Conservation (phyloP, 2,797 vertebrate genomes). For the Myotis pilosus region DNA sequence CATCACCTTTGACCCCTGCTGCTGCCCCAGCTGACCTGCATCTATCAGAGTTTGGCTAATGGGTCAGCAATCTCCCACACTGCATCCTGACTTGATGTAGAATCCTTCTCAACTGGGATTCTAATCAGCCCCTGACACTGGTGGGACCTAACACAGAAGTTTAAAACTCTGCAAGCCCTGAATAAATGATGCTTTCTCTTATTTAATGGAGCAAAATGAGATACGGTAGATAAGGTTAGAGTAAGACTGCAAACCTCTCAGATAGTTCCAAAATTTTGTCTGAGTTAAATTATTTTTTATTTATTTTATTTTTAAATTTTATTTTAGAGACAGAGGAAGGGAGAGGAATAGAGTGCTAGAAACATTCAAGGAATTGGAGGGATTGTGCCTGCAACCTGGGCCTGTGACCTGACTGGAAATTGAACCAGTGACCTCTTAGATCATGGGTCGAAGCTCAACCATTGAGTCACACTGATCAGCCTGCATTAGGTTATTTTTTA, state of each 20-base stretch:
- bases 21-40: too few species aligned
- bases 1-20: fast-evolving
- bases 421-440: too few species aligned
- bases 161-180: neutral
- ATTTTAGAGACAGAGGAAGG: too few species aligned
- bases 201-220: neutral
- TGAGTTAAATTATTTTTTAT: neutral
- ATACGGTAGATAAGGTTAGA: neutral
- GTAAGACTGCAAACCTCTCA: neutral
- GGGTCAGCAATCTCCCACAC: too few species aligned
- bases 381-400: too few species aligned
- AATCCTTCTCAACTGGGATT: neutral
- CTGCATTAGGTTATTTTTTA: neutral
- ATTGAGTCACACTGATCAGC: too few species aligned
- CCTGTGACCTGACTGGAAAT: too few species aligned
- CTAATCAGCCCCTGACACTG: neutral
- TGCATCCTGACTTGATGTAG: neutral
- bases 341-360: too few species aligned
- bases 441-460: too few species aligned
- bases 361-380: too few species aligned
- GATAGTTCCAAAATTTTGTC: neutral
- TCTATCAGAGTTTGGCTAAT: fast-evolving
- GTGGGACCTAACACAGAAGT: fast-evolving
- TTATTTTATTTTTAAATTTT: too few species aligned
- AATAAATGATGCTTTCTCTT: neutral